Percentiles rank a stretch among this genome's conserved stretches.
Evolutionary conservation across 2,888 invertebrate species (phyloP).

Genomic region (Orthosia incerta): DNA sequence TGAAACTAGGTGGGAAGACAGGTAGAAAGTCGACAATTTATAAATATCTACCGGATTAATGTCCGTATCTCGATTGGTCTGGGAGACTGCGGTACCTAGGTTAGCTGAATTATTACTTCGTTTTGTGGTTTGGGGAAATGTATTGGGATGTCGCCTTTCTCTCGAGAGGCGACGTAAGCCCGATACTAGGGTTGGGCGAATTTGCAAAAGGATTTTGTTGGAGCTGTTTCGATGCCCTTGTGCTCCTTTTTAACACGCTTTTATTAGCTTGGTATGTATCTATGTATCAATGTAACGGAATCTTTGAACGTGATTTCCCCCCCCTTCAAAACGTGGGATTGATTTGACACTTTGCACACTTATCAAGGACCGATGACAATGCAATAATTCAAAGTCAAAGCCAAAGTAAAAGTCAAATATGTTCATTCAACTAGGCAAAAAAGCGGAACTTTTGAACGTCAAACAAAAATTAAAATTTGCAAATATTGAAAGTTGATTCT

Average conservation of each 20-base stretch:
- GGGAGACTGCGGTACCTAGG: slow-evolving; percentile 13
- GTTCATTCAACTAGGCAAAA: too few species aligned
- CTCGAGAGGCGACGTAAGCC: slow-evolving; percentile 1
- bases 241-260: not conserved
- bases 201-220: not conserved
- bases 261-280: too few species aligned
- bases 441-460: too few species aligned
- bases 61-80: slow-evolving; percentile 48
- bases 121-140: slow-evolving; percentile 31
- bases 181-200: not conserved
- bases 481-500: too few species aligned
- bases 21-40: slow-evolving; percentile 47
- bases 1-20: slow-evolving; percentile 28
- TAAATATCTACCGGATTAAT: slow-evolving; percentile 52
- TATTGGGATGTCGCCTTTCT: slow-evolving; percentile 44
- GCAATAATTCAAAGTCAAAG: too few species aligned
- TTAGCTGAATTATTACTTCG: slow-evolving; percentile 55
- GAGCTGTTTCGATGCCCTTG: not conserved
- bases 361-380: too few species aligned
- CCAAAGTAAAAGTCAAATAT: too few species aligned
- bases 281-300: too few species aligned
- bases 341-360: too few species aligned
- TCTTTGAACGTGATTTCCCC: too few species aligned
- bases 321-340: too few species aligned
- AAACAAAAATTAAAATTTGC: too few species aligned